Base-by-base conservation (phyloP, 2,888 invertebrate genomes). In the Icerya purchasi region DNA sequence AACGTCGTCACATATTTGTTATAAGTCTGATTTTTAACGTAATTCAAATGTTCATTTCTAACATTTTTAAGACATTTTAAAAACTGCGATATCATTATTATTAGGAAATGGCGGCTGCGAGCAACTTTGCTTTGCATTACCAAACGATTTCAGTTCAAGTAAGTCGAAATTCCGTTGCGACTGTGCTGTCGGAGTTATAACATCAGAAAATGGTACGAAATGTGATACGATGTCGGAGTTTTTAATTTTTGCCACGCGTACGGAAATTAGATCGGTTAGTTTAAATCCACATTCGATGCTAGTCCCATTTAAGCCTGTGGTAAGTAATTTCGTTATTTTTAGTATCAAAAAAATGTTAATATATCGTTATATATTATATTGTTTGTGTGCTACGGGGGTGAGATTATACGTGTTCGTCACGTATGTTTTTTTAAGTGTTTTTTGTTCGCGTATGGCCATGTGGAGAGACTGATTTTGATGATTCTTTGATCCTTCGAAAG, bases 61-160 rank as follows among this genome's bases (percentile, higher is more conserved):
- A n/a, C n/a, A n/a, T n/a, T n/a, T n/a, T n/a, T n/a, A n/a, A n/a
- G n/a, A n/a, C n/a, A n/a, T n/a, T n/a, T n/a, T n/a, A n/a, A n/a
- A n/a, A n/a, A n/a, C n/a, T 36, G 18, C 49, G 58, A 21, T 59
- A 3, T 22, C 3, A n/a, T 10, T 19, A 21, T 56, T 24, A 57
- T 19, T 53, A 65, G 83, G 82, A 1, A 87, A 86, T 66, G 86
- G 87, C 0, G 86, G 84, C 19, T 98, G 97, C 70, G 86, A 90
- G 56, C 97, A 98, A 68, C 76, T 98, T 0, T 98, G 98, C 71
- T 97, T 97, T 72, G 87, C 94, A 53, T 83, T 84, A 68, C 92
- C 94, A 0, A 78, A 78, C 0, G 83, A 84, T 10, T 67, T 70
- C 2, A 68, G 75, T 0, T 70, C 72, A n/a, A 74, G 74, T 49